phyloP scores from a whole-genome alignment of 1,140 invertebrate genomes.

The Eumaeus atala region DNA sequence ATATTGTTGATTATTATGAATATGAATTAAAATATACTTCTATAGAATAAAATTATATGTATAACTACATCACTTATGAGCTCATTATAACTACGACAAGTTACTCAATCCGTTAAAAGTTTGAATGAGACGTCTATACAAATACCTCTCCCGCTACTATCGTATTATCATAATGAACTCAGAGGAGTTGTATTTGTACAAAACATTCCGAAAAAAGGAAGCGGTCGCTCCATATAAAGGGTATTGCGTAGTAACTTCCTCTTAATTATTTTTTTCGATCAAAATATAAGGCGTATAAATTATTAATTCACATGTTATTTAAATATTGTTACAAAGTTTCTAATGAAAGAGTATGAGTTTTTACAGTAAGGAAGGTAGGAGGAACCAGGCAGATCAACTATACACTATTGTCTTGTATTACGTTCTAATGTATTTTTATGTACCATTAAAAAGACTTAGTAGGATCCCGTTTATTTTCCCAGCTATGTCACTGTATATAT shows the following conservation, averaged over 20 bases:
- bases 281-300: conserved; percentile 6
- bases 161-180: conserved; percentile 36
- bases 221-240: conserved; percentile 33
- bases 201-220: conserved; percentile 43
- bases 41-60: too few relatives aligned
- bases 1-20: too few relatives aligned
- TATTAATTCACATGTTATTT: not conserved
- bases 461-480: too few relatives aligned
- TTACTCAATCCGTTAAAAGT: conserved; percentile 3
- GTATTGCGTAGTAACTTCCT: conserved; percentile 30
- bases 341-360: too few relatives aligned
- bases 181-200: conserved; percentile 44
- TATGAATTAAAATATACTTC: too few relatives aligned
- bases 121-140: conserved; percentile 32
- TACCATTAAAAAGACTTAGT: too few relatives aligned
- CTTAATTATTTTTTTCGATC: conserved; percentile 19
- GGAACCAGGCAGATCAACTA: too few relatives aligned
- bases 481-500: too few relatives aligned
- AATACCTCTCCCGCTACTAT: conserved; percentile 30
- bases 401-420: too few relatives aligned
- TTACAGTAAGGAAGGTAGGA: too few relatives aligned
- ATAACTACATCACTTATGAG: too few relatives aligned
- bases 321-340: not conserved
- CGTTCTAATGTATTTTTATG: too few relatives aligned
- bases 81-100: not conserved